Evolutionary conservation across 2,113 vertebrate species (phyloP).

Genomic region (Ameiurus melas): DNA sequence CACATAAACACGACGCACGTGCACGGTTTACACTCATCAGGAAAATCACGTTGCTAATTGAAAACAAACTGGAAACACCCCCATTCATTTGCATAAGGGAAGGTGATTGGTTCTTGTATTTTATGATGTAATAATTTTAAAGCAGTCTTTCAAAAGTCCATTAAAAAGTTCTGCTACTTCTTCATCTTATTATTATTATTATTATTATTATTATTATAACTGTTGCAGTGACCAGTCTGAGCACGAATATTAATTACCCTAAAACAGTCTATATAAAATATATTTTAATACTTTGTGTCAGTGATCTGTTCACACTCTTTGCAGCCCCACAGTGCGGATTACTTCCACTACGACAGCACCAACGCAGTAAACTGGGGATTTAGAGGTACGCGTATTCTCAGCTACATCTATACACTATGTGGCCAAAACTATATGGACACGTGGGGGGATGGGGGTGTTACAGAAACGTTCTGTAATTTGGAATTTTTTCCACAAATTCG

Average conservation of each 20-base stretch:
- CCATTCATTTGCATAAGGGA: background rate
- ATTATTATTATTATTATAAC: background rate
- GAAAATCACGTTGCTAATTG: background rate
- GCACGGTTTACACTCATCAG: background rate
- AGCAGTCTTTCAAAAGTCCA: background rate
- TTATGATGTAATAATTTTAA: background rate
- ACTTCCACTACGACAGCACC: constrained; percentile 91
- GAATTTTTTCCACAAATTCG: too few species aligned
- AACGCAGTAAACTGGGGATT: constrained; percentile 93
- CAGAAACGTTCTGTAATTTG: too few species aligned
- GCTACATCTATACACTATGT: background rate
- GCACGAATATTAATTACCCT: background rate
- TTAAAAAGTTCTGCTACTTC: background rate
- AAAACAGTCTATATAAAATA: background rate
- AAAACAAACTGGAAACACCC: background rate
- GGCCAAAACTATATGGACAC: background rate
- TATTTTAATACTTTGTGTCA: background rate
- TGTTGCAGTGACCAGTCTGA: too few species aligned
- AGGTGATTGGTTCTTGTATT: background rate
- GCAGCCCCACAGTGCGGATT: constrained; percentile 78
- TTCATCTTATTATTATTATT: background rate
- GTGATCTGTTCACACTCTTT: constrained; percentile 34
- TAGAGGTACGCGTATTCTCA: constrained; percentile 76
- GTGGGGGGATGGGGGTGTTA: too few species aligned
- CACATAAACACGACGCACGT: background rate